Evolutionary conservation across 2,797 vertebrate genomes (phyloP).

Genomic region (Trachurus trachurus): DNA sequence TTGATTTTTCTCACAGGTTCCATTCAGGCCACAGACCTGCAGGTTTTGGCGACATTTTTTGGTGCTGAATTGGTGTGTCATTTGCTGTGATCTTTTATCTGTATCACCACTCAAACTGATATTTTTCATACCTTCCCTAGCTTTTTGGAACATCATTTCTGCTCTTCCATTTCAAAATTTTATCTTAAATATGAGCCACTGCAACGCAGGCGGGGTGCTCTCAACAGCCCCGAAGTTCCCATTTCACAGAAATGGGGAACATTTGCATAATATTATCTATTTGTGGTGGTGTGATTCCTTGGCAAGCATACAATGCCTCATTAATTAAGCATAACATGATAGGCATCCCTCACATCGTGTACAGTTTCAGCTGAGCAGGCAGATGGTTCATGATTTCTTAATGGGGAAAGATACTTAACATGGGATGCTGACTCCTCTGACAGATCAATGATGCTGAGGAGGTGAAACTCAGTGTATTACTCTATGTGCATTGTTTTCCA

Average conservation of each 20-base stretch:
- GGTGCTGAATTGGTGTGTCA: conserved; percentile 41
- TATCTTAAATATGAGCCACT: conserved; percentile 17
- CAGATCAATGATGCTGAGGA: conserved; percentile 52
- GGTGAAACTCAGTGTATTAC: conserved; percentile 49
- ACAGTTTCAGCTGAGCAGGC: conserved; percentile 67
- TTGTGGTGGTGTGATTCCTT: conserved; percentile 61
- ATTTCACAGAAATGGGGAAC: conserved; percentile 48
- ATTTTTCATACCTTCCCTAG: conserved; percentile 52
- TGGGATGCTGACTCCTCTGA: conserved; percentile 45
- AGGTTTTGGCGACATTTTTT: conserved; percentile 26
- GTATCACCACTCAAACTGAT: conserved; percentile 52
- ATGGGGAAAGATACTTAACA: conserved; percentile 70
- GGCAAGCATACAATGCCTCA: conserved; percentile 56
- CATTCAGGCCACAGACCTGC: background rate
- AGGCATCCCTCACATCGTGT: conserved; percentile 72
- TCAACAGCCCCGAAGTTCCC: conserved; percentile 30
- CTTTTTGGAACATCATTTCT: conserved; percentile 26
- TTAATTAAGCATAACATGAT: conserved; percentile 75
- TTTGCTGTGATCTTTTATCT: conserved; percentile 39
- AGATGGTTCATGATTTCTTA: conserved; percentile 82
- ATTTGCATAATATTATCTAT: conserved; percentile 61
- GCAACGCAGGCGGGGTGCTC: conserved; percentile 15
- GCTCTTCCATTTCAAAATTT: conserved; percentile 24
- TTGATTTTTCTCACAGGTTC: background rate
- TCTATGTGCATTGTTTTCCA: conserved; percentile 45